Conservation (phyloP, 2,888 invertebrate genomes). For the Napeogenes sylphis region DNA sequence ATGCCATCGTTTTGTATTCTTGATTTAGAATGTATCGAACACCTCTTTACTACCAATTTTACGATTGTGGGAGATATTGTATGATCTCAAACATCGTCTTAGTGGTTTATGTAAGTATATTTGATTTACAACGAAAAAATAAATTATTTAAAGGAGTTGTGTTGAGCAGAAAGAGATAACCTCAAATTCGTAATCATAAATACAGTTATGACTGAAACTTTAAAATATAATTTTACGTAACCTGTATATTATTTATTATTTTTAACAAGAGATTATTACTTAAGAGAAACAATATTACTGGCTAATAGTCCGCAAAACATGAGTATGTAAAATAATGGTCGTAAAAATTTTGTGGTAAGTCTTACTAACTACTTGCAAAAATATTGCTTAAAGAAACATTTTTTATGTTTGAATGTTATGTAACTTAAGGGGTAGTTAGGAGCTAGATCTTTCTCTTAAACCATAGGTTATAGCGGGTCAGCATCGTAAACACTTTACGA, state of each 20-base stretch:
- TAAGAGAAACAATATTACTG: too few species aligned
- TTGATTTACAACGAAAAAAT: neutral
- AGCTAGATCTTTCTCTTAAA: constrained; percentile 31
- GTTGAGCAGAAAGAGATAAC: too few species aligned
- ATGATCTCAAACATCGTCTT: constrained; percentile 42
- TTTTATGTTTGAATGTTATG: constrained; percentile 7
- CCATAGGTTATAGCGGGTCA: constrained; percentile 34
- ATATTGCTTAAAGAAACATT: neutral
- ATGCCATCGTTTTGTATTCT: constrained; percentile 11
- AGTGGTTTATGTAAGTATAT: constrained; percentile 9
- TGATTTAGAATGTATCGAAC: constrained; percentile 39
- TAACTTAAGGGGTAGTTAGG: constrained; percentile 9
- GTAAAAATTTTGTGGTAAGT: too few species aligned
- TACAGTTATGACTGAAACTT: too few species aligned
- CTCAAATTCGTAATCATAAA: too few species aligned
- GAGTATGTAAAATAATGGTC: too few species aligned
- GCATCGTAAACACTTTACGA: constrained; percentile 31
- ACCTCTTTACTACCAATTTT: constrained; percentile 47
- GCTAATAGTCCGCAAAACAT: too few species aligned
- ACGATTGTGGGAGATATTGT: constrained; percentile 36
- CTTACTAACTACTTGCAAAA: too few species aligned
- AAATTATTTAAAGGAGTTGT: constrained; percentile 8
- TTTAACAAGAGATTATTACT: too few species aligned
- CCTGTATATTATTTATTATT: too few species aligned
- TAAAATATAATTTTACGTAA: too few species aligned